These are phyloP conservation scores for Zoanthus sansibaricus DNA, from an alignment of 92 coral and sea anemone species.

Conservation along the genomic window DNA sequence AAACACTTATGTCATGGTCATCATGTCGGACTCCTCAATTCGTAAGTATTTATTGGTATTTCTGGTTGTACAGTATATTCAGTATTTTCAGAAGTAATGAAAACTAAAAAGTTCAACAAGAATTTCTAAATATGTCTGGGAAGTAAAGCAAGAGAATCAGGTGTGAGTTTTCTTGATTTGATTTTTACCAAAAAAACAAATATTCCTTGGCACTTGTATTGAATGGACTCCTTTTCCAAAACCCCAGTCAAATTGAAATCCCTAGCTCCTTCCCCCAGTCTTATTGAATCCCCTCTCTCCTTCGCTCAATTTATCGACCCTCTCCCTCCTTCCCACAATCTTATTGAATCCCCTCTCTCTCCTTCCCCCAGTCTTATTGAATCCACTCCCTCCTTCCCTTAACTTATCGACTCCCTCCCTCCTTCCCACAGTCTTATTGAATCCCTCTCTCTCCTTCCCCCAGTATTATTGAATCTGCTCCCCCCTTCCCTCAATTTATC, in stretches of 20 bases:
- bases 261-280: too few species aligned
- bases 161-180: too few species aligned
- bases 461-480: not conserved
- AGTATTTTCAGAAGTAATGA: not conserved
- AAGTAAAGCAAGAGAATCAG: not conserved
- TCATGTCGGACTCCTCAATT: constrained; percentile 96
- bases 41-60: constrained; percentile 74
- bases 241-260: too few species aligned
- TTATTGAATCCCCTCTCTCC: not conserved
- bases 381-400: not conserved
- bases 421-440: not conserved
- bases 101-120: not conserved
- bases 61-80: not conserved
- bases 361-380: not conserved
- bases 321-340: too few species aligned
- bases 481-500: not conserved
- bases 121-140: not conserved
- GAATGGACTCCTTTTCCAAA: too few species aligned
- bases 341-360: not conserved
- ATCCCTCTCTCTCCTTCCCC: not conserved
- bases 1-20: constrained; percentile 98
- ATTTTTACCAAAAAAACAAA: too few species aligned
- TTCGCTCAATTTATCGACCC: not conserved
- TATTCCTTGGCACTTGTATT: too few species aligned
- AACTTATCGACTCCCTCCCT: not conserved